Evolutionary conservation across 2,797 vertebrate genomes (phyloP).

Genomic region (Notolepis coatsorum): DNA sequence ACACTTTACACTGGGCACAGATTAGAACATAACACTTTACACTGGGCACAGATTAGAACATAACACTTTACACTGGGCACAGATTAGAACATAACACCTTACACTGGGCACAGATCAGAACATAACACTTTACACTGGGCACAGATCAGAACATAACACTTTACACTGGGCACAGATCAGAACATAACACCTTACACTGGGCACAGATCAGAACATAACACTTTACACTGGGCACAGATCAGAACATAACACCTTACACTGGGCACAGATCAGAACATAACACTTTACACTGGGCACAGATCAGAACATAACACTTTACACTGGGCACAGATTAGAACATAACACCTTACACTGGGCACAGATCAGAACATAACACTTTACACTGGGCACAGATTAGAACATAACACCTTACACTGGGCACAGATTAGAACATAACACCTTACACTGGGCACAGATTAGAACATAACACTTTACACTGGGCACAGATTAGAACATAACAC

Average conservation of each 20-base stretch:
- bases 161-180: no score
- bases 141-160: neutral
- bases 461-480: neutral
- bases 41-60: neutral
- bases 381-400: no score
- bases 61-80: neutral
- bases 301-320: constrained; percentile 78
- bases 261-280: no score
- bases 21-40: neutral
- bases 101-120: no score
- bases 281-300: no score
- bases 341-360: constrained; percentile 77
- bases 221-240: no score
- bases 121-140: neutral
- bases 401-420: neutral
- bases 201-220: no score
- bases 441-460: no score
- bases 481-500: no score
- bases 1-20: neutral
- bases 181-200: no score
- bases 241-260: no score
- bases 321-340: constrained; percentile 62
- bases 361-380: constrained; percentile 13
- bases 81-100: no score
- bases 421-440: neutral